Evolutionary conservation across 1,140 invertebrate species (phyloP).

Genomic region (Aplysia californica): DNA sequence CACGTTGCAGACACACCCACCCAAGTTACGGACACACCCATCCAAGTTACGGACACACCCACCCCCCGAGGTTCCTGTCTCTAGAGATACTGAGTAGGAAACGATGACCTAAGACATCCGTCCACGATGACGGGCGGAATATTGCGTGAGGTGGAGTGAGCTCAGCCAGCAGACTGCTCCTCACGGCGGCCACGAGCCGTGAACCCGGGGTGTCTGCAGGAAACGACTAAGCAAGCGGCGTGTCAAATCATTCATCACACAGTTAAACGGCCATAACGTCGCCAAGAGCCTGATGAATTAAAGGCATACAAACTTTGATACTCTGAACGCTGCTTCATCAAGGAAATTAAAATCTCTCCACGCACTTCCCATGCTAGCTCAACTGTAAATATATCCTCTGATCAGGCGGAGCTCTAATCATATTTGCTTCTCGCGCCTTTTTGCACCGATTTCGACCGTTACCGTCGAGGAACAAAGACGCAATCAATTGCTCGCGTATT

Average conservation of each 20-base stretch:
- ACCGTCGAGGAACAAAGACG: slow-evolving; percentile 32
- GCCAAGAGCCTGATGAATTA: slow-evolving; percentile 39
- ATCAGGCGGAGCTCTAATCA: slow-evolving; percentile 38
- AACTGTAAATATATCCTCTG: slow-evolving; percentile 39
- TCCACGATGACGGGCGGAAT: not conserved
- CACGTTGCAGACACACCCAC: too few relatives aligned
- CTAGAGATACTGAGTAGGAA: not conserved
- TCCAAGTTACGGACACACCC: too few relatives aligned
- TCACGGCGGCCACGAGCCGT: not conserved
- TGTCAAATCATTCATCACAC: slow-evolving; percentile 38
- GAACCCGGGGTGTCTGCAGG: slow-evolving; percentile 7
- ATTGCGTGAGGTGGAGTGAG: not conserved
- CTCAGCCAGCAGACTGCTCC: not conserved
- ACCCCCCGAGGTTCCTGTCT: too few relatives aligned
- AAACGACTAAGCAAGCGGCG: slow-evolving; percentile 25
- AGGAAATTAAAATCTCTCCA: slow-evolving; percentile 43
- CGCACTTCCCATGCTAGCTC: slow-evolving; percentile 31
- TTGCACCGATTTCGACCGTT: slow-evolving; percentile 30
- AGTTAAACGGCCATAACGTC: slow-evolving; percentile 41
- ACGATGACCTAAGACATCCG: not conserved
- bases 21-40: too few relatives aligned
- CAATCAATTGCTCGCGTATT: slow-evolving; percentile 42
- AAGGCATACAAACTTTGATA: slow-evolving; percentile 43
- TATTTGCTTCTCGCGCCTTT: slow-evolving; percentile 44
- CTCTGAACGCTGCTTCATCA: slow-evolving; percentile 41